Conservation (phyloP, 2,113 vertebrate genomes). For the Suncus etruscus region DNA sequence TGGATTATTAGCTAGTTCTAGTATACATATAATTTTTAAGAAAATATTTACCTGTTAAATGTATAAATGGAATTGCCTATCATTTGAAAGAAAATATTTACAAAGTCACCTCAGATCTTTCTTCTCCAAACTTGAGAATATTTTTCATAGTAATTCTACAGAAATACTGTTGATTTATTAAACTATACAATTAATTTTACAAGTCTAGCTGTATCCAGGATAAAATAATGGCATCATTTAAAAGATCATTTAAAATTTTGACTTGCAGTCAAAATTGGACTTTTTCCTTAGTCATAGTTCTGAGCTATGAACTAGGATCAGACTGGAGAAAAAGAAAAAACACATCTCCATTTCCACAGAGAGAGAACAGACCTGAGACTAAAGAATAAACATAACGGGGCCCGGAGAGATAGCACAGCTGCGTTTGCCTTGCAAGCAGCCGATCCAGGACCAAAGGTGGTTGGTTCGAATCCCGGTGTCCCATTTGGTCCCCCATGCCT, state of each 20-base stretch:
- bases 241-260: background rate
- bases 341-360: background rate
- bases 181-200: background rate
- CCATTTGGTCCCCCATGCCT: too few relatives aligned
- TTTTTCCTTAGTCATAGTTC: background rate
- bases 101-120: background rate
- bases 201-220: background rate
- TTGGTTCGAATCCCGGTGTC: too few relatives aligned
- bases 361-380: background rate
- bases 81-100: conserved; percentile 21
- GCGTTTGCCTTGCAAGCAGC: too few relatives aligned
- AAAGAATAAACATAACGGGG: background rate
- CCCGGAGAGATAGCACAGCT: too few relatives aligned
- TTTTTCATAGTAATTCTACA: conserved; percentile 10
- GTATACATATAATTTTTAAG: background rate
- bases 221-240: background rate
- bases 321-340: background rate
- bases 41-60: conserved; percentile 51
- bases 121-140: background rate
- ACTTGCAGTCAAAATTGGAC: background rate
- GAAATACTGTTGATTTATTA: background rate
- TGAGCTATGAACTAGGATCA: background rate
- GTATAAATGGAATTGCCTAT: background rate
- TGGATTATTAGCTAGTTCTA: conserved; percentile 56
- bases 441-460: too few relatives aligned